phyloP scores from a whole-genome alignment of 1,140 invertebrate species.

The Belonocnema kinseyi region DNA sequence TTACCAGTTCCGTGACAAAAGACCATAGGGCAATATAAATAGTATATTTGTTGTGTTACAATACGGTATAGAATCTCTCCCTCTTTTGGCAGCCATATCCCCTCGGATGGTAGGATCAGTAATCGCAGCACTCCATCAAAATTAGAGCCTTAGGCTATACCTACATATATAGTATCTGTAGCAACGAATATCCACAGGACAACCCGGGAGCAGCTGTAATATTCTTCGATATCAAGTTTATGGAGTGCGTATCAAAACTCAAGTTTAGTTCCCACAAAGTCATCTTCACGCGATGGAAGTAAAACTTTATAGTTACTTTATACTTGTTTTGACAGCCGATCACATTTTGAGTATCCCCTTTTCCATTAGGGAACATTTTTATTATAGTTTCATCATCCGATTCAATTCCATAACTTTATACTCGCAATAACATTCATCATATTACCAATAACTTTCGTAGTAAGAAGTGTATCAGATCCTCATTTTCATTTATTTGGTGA shows the following conservation, averaged over 20 bases:
- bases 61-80: not conserved
- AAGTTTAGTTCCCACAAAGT: conserved; percentile 16
- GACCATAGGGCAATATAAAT: conserved; percentile 37
- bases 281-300: conserved; percentile 7
- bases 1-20: conserved; percentile 45
- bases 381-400: conserved; percentile 5
- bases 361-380: conserved; percentile 1
- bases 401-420: not conserved
- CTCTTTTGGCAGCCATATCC: not conserved
- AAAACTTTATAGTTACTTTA: conserved; percentile 24
- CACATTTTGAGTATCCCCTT: conserved; percentile 3
- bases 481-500: no score
- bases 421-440: no score
- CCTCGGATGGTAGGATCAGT: conserved; percentile 17
- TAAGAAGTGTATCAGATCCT: no score
- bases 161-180: not conserved
- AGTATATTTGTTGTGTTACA: conserved; percentile 20
- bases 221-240: conserved; percentile 28
- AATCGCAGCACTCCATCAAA: conserved; percentile 29
- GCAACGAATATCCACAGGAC: conserved; percentile 11
- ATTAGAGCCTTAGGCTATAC: conserved; percentile 19
- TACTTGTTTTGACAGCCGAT: conserved; percentile 27
- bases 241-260: conserved; percentile 10
- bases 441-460: no score
- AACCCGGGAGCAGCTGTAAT: conserved; percentile 19